Percentiles rank a stretch among this genome's conserved stretches.
phyloP scores from a whole-genome alignment of 2,797 vertebrate genomes.

The Lagodon rhomboides region DNA sequence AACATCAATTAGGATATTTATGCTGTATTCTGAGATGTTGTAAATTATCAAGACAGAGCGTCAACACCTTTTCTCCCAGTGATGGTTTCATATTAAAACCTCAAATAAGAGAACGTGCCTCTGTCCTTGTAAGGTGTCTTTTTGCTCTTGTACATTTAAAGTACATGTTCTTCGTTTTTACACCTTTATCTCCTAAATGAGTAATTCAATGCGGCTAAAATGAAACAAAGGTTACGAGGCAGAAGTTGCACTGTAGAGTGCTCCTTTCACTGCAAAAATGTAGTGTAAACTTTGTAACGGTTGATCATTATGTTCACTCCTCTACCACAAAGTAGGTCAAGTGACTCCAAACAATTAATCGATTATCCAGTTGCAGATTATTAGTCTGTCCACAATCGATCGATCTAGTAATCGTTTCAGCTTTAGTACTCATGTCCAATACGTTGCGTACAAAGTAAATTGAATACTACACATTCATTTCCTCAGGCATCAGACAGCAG shows the following conservation, averaged over 20 bases:
- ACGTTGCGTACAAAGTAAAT: neutral
- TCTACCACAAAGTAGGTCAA: neutral
- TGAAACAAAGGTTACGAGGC: neutral
- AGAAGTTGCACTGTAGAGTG: neutral
- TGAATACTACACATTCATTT: neutral
- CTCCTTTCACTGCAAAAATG: neutral
- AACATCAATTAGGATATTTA: neutral
- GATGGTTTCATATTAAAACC: neutral
- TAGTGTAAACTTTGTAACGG: neutral
- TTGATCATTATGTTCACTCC: neutral
- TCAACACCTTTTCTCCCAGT: neutral
- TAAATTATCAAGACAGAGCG: neutral
- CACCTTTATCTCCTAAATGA: neutral
- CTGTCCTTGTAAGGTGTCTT: neutral
- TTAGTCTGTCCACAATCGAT: neutral
- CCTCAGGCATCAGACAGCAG: conserved; percentile 22
- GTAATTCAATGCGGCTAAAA: neutral
- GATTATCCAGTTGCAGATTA: neutral
- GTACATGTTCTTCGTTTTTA: neutral
- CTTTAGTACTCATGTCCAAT: neutral
- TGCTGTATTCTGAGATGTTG: neutral
- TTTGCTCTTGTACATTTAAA: neutral
- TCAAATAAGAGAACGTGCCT: neutral
- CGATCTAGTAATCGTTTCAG: neutral
- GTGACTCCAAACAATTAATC: neutral